Evolutionary conservation across 2,888 invertebrate species (phyloP).

Genomic region (Machimus atricapillus): DNA sequence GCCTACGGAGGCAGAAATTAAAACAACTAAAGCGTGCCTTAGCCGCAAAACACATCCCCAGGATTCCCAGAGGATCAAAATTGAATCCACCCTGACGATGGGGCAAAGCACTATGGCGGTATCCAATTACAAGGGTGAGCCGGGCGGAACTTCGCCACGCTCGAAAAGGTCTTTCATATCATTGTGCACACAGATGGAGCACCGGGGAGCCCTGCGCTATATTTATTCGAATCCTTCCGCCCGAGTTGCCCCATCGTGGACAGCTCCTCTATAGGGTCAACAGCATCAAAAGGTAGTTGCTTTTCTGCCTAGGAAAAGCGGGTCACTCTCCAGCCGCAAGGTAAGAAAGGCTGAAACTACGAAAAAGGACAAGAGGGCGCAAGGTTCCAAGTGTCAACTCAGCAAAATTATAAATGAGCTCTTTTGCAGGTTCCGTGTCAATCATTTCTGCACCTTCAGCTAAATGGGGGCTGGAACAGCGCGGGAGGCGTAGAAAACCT

Average conservation of each 20-base stretch:
- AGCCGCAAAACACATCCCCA: not conserved
- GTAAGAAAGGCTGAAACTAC: not conserved
- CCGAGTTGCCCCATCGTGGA: not conserved
- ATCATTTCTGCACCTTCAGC: conserved; percentile 16
- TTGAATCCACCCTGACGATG: not conserved
- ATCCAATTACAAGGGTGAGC: not conserved
- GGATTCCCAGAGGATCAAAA: not conserved
- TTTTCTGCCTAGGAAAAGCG: not conserved
- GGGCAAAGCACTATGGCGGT: not conserved
- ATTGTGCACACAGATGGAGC: not conserved
- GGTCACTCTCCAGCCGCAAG: conserved; percentile 7
- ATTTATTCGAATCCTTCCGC: not conserved
- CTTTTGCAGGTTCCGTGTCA: conserved; percentile 13
- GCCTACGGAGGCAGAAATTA: conserved; percentile 15
- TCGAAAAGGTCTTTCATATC: not conserved
- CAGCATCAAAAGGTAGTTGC: not conserved
- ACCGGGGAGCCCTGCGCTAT: not conserved
- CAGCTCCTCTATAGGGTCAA: not conserved
- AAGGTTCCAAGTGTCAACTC: conserved; percentile 11
- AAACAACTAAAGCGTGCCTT: not conserved
- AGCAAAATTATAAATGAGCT: conserved; percentile 27
- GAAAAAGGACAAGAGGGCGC: not conserved
- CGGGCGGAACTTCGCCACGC: not conserved
- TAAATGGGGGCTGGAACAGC: not conserved
- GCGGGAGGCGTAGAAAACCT: not conserved